Percentiles rank a stretch among this genome's conserved stretches.
These are phyloP conservation scores for Tiaroga cobitis DNA, from an alignment of 2,797 vertebrate genomes.

Conservation along the genomic window DNA sequence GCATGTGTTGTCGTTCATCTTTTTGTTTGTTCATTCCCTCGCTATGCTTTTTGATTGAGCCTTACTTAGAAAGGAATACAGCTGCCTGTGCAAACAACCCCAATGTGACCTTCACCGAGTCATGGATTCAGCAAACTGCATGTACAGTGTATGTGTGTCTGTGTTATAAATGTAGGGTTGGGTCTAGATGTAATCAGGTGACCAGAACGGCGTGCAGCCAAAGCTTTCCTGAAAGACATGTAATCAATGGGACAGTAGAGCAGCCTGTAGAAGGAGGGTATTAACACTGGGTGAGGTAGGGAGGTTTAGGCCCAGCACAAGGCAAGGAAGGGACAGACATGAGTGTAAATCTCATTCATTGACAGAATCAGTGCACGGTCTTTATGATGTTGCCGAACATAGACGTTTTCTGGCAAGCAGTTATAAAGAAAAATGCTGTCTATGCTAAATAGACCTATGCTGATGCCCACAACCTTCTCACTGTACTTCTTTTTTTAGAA, in stretches of 20 bases:
- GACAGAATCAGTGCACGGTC: conserved; percentile 75
- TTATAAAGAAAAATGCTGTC: conserved; percentile 8
- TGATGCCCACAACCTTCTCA: background rate
- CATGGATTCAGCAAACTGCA: conserved; percentile 33
- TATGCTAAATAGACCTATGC: conserved; percentile 14
- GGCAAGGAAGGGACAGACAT: background rate
- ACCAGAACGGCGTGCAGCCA: conserved; percentile 20
- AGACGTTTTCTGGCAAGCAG: background rate
- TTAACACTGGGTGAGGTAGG: background rate
- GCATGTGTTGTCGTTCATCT: background rate
- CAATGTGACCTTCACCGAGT: conserved; percentile 50
- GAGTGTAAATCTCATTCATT: conserved; percentile 70
- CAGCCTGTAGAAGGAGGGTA: conserved; percentile 30
- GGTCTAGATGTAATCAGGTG: conserved; percentile 51
- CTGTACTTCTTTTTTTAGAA: background rate
- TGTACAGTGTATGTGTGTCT: conserved; percentile 29
- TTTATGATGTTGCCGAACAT: conserved; percentile 46
- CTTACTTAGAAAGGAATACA: conserved; percentile 20
- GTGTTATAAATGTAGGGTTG: conserved; percentile 17
- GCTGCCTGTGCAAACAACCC: conserved; percentile 44
- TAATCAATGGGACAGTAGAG: conserved; percentile 51
- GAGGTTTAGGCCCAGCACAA: conserved; percentile 27
- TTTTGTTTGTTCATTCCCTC: conserved; percentile 10
- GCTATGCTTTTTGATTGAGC: conserved; percentile 9
- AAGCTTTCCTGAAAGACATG: conserved; percentile 48